Evolutionary conservation across 2,888 invertebrate genomes (phyloP).

Genomic region (Tuta absoluta): DNA sequence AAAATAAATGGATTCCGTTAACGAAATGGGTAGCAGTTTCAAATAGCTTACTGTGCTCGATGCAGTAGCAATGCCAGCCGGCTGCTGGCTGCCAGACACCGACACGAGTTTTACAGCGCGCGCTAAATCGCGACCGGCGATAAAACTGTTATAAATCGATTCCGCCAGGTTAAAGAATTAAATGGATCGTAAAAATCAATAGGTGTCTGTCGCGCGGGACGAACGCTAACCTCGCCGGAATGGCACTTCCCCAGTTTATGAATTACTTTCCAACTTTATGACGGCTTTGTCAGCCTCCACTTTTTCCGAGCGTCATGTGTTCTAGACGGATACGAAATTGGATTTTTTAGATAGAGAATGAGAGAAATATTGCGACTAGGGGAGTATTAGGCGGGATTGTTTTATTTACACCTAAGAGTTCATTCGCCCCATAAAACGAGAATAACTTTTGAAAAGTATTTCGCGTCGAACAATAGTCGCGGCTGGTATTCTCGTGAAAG

Average conservation of each 20-base stretch:
- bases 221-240: slow-evolving; percentile 48
- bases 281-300: slow-evolving; percentile 66
- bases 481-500: slow-evolving; percentile 28
- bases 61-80: slow-evolving; percentile 22
- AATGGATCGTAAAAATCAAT: slow-evolving; percentile 79
- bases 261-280: slow-evolving; percentile 75
- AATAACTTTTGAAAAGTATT: slow-evolving; percentile 24
- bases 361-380: slow-evolving; percentile 48
- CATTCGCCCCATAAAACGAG: slow-evolving; percentile 22
- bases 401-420: slow-evolving; percentile 30
- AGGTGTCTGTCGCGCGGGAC: slow-evolving; percentile 63
- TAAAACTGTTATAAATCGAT: slow-evolving; percentile 77
- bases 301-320: slow-evolving; percentile 73
- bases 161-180: slow-evolving; percentile 76
- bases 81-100: slow-evolving; percentile 48
- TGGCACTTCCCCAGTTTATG: slow-evolving; percentile 69
- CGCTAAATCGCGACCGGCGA: slow-evolving; percentile 64
- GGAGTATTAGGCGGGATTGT: slow-evolving; percentile 43
- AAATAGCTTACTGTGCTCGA: slow-evolving; percentile 45
- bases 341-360: slow-evolving; percentile 68
- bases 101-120: slow-evolving; percentile 67
- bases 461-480: slow-evolving; percentile 21
- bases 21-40: slow-evolving; percentile 47
- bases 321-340: slow-evolving; percentile 75
- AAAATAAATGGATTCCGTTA: slow-evolving; percentile 59